Conservation (phyloP, 2,797 vertebrate genomes). For the Nasua narica region DNA sequence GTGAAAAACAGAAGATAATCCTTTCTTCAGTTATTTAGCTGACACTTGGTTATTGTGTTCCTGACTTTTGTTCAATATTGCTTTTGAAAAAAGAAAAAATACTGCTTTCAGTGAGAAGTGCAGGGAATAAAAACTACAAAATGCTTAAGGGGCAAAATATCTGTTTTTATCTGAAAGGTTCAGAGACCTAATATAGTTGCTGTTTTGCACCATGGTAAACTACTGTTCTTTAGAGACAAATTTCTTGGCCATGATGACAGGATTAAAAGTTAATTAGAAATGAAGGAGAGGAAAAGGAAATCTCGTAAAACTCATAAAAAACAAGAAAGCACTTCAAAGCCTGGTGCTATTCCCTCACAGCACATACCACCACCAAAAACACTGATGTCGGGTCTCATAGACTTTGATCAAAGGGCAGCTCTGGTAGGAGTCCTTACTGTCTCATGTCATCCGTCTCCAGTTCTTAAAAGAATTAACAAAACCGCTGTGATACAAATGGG, state of each 20-base stretch:
- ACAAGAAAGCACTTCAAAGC: slow-evolving; percentile 51
- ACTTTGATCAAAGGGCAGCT: slow-evolving; percentile 41
- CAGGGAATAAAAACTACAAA: slow-evolving; percentile 52
- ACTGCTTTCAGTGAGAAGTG: slow-evolving; percentile 41
- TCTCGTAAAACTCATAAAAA: slow-evolving; percentile 50
- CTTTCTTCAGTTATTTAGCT: slow-evolving; percentile 18
- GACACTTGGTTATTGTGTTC: slow-evolving; percentile 3
- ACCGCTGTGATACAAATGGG: not conserved
- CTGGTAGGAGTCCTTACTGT: not conserved
- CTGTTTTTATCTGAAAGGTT: slow-evolving; percentile 44
- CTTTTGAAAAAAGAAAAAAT: slow-evolving; percentile 50
- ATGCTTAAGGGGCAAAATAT: not conserved
- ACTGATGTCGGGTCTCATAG: not conserved
- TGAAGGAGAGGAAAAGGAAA: slow-evolving; percentile 51
- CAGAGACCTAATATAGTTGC: slow-evolving; percentile 11
- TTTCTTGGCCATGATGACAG: slow-evolving; percentile 7
- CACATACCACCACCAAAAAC: not conserved
- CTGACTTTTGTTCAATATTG: slow-evolving; percentile 45
- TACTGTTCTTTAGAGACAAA: slow-evolving; percentile 40
- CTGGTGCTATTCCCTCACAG: not conserved
- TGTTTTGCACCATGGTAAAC: not conserved
- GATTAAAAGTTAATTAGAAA: slow-evolving; percentile 60
- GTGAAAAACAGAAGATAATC: not conserved
- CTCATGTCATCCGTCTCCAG: not conserved
- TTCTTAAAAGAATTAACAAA: slow-evolving; percentile 19